Conservation (phyloP, 2,888 invertebrate species). For the Idaea dimidiata region DNA sequence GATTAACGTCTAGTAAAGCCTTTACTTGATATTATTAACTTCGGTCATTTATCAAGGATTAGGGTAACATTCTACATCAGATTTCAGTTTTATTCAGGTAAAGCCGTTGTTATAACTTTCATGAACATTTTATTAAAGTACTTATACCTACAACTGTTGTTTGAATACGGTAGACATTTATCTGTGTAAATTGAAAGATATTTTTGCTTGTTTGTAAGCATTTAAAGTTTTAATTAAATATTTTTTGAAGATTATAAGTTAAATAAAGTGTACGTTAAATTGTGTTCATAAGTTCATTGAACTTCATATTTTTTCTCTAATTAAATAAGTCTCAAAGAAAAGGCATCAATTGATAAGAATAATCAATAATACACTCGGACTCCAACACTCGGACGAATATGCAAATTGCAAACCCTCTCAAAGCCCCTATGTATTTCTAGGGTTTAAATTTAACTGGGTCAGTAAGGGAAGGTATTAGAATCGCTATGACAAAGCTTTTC, state of each 20-base stretch:
- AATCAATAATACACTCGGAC: too few species aligned
- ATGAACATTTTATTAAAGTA: neutral
- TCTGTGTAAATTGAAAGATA: neutral
- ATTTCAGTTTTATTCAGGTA: conserved; percentile 1
- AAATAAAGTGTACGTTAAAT: neutral
- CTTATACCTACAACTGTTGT: neutral
- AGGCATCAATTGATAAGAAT: too few species aligned
- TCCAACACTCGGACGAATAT: too few species aligned
- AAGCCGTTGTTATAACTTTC: neutral
- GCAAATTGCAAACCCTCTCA: too few species aligned
- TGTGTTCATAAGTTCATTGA: neutral
- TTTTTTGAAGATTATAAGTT: neutral
- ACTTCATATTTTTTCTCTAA: too few species aligned
- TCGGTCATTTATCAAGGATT: neutral
- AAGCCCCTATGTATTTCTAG: too few species aligned
- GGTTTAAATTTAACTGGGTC: too few species aligned
- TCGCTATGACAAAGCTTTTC: too few species aligned
- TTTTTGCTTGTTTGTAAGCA: neutral
- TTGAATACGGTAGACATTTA: neutral
- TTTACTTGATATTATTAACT: neutral
- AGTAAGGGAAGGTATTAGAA: too few species aligned
- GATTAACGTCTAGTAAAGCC: neutral
- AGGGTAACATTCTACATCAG: neutral
- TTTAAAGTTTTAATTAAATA: neutral
- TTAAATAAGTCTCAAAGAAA: too few species aligned